Evolutionary conservation across 2,113 vertebrate genomes (phyloP), one percentile per base, ranked within the genome.

Genomic region (Casuarius casuarius): DNA sequence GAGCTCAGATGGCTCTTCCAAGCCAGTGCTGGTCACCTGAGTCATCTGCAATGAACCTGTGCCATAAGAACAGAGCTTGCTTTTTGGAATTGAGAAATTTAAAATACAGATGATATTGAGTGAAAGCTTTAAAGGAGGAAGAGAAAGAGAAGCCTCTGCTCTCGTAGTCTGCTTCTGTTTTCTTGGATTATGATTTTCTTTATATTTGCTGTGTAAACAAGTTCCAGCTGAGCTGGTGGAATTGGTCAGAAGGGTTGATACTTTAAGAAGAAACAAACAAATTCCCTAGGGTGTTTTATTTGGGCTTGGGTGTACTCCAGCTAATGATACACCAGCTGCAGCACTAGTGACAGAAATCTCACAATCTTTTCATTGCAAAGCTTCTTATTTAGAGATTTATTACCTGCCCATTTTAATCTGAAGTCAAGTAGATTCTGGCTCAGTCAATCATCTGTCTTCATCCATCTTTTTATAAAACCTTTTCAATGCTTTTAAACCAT

Each of bases 141-240:
- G 92, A 86, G 90, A 94, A 93, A 90, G 10, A 52, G 54, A 58
- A 58, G 29, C 28, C 33, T 2, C 2, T 71, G 59, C 65, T 91
- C 58, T 79, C 81, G 92, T 74, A 54, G 33, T 72, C 66, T 87
- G 86, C 90, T 94, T 93, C 86, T 96, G 79, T 94, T 96, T 96
- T 78, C 31, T 75, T 67, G 70, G 76, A 38, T 67, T 63, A 20
- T 63, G 48, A 25, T 83, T 44, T 56, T 74, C 92, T 26, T 68
- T 75, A 1, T 23, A 29, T 81, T 93, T 89, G 76, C 83, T 66
- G 23, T 70, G 62, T 91, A 94, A 95, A 96, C 79, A 90, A 91
- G 28, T 77, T 80, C 90, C 70, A 82, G 25, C 46, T 82, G 65
- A 91, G 22, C 58, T 90, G 52, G 20, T 91, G 31, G 65, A 84